Evolutionary conservation across 1,140 invertebrate species (phyloP).

Genomic region (Drosophila oshimai): DNA sequence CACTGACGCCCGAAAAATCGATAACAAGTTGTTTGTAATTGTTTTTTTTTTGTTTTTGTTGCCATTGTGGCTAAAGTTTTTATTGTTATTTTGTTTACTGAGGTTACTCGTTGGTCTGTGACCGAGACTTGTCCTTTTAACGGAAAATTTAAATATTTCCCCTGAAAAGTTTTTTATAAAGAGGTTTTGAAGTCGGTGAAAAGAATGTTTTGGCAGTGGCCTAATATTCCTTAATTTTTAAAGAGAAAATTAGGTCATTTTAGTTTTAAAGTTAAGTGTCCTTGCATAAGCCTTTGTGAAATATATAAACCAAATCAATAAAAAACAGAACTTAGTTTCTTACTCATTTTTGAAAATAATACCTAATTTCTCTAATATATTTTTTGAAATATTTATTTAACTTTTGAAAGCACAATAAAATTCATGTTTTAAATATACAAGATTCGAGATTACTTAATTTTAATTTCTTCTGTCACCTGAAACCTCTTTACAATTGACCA

Average conservation of each 20-base stretch:
- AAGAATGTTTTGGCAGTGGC: too few species aligned
- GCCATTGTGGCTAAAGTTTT: slow-evolving; percentile 25
- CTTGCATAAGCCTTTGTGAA: too few species aligned
- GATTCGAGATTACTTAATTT: neutral
- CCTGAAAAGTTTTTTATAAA: neutral
- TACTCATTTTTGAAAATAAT: too few species aligned
- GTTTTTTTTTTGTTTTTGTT: slow-evolving; percentile 30
- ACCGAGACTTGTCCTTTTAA: slow-evolving; percentile 39
- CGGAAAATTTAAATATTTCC: slow-evolving; percentile 50
- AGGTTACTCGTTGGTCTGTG: slow-evolving; percentile 19
- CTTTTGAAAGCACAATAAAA: too few species aligned
- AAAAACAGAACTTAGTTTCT: too few species aligned
- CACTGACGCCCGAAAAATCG: slow-evolving; percentile 47
- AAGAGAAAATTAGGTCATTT: neutral
- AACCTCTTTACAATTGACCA: neutral
- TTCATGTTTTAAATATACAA: too few species aligned
- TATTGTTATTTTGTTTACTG: slow-evolving; percentile 35
- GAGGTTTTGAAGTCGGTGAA: neutral
- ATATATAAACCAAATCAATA: too few species aligned
- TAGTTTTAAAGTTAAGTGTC: neutral
- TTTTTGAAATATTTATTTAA: too few species aligned
- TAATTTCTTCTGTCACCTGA: neutral
- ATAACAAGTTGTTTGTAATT: slow-evolving; percentile 52
- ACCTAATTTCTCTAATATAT: too few species aligned
- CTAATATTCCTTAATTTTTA: neutral